Evolutionary conservation across 2,888 invertebrate species (phyloP), one percentile per base, ranked within the genome.

Genomic region (Coecobrya sp.): DNA sequence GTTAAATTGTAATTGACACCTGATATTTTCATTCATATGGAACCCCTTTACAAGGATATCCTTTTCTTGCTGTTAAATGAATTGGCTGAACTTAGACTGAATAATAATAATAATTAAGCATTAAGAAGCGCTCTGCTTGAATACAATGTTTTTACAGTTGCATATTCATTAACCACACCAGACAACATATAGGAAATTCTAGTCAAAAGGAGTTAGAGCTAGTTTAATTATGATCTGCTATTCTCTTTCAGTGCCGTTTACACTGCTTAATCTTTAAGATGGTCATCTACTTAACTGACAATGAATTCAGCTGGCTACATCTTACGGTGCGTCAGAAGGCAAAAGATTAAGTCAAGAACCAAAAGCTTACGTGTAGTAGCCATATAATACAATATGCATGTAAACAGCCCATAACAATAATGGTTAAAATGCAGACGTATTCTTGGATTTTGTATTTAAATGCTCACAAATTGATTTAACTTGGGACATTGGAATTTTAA

Each of bases 121-220:
- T 16, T 16, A n/a, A 73, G 8, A 36, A 42, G 11, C n/a, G 70
- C 1, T 36, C n/a, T 30, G 30, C 10, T 13, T 19, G 10, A 45
- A 73, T 19, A 45, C 45, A 73, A 19, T 73, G 73, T 73, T 73
- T 73, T 73, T 73, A 73, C 73, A 73, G 73, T 73, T 86, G 65
- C 86, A 91, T 86, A 91, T 79, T 87, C 87, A 91, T 90, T 79
- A 90, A 30, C 36, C 62, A 10, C 42, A 42, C n/a, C 25, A 30
- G 36, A 30, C 36, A n/a, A 22, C 22, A 68, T 68, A 70, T 22
- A 62, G 19, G n/a, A 68, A 27, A 65, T 36, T 91, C 91, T 68
- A 19, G 85, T 30, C 49, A 22, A 73, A 90, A 90, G 90, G 36
- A 86, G 91, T 81, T 91, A 81, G 19, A 81, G 27, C 68, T 55